Evolutionary conservation across 1,140 invertebrate species (phyloP).

Genomic region (Micrasema minimum): DNA sequence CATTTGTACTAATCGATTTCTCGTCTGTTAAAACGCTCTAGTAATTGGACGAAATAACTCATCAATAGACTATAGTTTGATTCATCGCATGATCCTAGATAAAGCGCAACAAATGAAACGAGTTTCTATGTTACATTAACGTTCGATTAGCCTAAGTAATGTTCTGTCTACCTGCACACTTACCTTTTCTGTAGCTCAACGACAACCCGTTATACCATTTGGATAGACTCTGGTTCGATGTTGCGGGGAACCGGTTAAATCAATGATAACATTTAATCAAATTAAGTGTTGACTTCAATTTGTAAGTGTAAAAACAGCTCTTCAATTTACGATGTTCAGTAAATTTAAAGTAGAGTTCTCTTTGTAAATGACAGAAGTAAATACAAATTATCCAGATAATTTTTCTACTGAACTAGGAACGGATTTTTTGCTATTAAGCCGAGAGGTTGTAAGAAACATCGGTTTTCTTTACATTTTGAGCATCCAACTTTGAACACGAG

Average conservation of each 20-base stretch:
- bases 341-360: too few relatives aligned
- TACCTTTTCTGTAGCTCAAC: not conserved
- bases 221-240: conserved; percentile 5
- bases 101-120: conserved; percentile 16
- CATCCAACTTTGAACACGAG: not conserved
- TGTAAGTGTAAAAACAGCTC: not conserved
- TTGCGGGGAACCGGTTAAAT: conserved; percentile 20
- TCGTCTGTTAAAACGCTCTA: conserved; percentile 9
- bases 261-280: conserved; percentile 22
- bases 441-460: conserved; percentile 5
- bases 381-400: too few relatives aligned
- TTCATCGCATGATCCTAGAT: conserved; percentile 12
- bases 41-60: conserved; percentile 29
- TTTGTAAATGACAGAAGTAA: too few relatives aligned
- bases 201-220: conserved; percentile 16
- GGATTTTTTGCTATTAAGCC: not conserved
- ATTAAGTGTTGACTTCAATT: conserved; percentile 25
- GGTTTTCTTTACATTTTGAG: conserved; percentile 5
- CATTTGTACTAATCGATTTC: conserved; percentile 21
- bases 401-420: too few relatives aligned
- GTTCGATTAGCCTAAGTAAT: conserved; percentile 24
- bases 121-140: conserved; percentile 17
- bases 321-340: not conserved
- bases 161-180: not conserved
- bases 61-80: conserved; percentile 3